A percentile compares a stretch with the other conserved stretches of the same genome.
Evolutionary conservation across 2,113 vertebrate species (phyloP).

Genomic region (Ascaphus truei): DNA sequence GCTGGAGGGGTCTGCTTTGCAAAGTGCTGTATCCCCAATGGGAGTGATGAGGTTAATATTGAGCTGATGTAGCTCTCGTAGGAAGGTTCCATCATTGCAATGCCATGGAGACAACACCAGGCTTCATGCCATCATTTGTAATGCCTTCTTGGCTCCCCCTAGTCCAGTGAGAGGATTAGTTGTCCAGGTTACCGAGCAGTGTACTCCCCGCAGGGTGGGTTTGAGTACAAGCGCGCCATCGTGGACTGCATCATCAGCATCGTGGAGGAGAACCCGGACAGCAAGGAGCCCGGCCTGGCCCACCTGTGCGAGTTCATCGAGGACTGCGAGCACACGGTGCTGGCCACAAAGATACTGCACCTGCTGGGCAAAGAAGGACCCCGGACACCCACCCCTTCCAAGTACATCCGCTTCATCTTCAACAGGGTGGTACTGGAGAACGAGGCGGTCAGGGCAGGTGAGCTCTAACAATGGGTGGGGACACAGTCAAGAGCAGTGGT

Average conservation of each 20-base stretch:
- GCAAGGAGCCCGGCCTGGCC: conserved; percentile 89
- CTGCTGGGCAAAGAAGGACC: conserved; percentile 92
- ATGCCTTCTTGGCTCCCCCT: too few relatives aligned
- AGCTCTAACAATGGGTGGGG: too few relatives aligned
- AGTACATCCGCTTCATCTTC: conserved; percentile 98
- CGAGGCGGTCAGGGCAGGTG: conserved; percentile 91
- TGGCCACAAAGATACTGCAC: conserved; percentile 96
- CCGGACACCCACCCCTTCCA: conserved; percentile 83
- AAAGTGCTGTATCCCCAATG: too few relatives aligned
- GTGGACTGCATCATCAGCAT: conserved; percentile 96
- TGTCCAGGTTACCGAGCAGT: too few relatives aligned
- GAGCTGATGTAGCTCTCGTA: too few relatives aligned
- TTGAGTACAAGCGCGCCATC: conserved; percentile 96
- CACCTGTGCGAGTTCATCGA: conserved; percentile 98
- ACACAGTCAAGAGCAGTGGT: too few relatives aligned
- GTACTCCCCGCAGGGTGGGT: conserved; percentile 77
- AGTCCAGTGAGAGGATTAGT: too few relatives aligned
- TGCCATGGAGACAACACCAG: too few relatives aligned
- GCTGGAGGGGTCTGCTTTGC: too few relatives aligned
- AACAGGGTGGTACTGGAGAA: conserved; percentile 96
- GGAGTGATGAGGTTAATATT: too few relatives aligned
- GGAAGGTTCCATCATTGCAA: too few relatives aligned
- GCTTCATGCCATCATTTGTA: too few relatives aligned
- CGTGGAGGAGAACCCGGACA: conserved; percentile 94
- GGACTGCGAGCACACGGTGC: conserved; percentile 94